Base-by-base conservation (phyloP, 2,888 invertebrate species). In the Lepeophtheirus nordmannii region DNA sequence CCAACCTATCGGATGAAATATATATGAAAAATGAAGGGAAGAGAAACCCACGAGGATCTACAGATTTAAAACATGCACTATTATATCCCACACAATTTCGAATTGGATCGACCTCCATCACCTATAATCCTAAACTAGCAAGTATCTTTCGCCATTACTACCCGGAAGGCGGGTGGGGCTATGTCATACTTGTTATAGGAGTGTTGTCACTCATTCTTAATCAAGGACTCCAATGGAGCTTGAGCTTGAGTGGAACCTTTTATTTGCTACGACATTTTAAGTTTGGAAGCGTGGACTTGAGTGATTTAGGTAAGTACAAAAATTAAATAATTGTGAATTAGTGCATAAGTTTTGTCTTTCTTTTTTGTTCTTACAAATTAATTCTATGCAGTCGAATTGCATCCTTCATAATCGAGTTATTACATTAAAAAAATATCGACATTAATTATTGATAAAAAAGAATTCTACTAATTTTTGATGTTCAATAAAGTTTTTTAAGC, bases 121-220 rank as follows among this genome's bases (percentile, higher is more conserved):
- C 53, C 14, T 46, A 46, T 46, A 46, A 46, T 17, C 53, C 53
- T 3, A 46, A 46, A 17, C 53, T 46, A 46, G 53, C 53, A 14
- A 46, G 53, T 46, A 46, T 46, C 14, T 46, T 46, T n/a, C 53
- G 53, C 14, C 53, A 46, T 8, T 46, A 46, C 53, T 46, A 46
- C 53, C 53, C 53, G 14, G 53, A 46, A 46, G 53, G 53, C 5
- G 30, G 30, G 7, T 46, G 53, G 53, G 53, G 53, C 53, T 46
- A 46, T 46, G 53, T 46, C 53, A 46, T 46, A 5, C 53, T 46
- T 46, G n/a, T 46, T 17, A 46, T 46, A n/a, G 53, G 53, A 46
- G 17, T 14, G 5, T 8, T 46, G 53, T n/a, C 53, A 8, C 53
- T 5, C 2, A 46, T 46, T n/a, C 53, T 46, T 46, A 46, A 46